These are phyloP conservation scores for Bruchidius siliquastri DNA, from an alignment of 2,888 invertebrate species.

Conservation along the genomic window DNA sequence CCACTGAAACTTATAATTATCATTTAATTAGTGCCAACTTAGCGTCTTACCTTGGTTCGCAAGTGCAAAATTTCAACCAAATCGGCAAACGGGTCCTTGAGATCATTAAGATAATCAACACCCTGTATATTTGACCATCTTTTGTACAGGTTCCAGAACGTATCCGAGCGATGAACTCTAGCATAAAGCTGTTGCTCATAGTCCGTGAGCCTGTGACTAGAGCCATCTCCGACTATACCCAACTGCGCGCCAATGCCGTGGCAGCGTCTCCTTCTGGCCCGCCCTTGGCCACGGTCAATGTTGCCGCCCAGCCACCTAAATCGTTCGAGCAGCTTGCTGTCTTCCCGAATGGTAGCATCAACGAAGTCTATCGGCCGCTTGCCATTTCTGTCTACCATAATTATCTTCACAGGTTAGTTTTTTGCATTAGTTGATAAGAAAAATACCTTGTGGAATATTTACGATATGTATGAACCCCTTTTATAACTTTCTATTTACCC, in stretches of 20 bases:
- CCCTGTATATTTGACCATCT: too few relatives aligned
- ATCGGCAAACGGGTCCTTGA: too few relatives aligned
- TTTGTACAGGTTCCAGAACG: constrained; percentile 91
- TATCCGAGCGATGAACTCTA: constrained; percentile 89
- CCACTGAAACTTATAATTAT: too few relatives aligned
- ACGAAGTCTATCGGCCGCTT: constrained; percentile 76
- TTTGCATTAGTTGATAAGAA: too few relatives aligned
- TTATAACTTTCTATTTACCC: too few relatives aligned
- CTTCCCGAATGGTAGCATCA: constrained; percentile 75
- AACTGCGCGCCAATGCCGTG: constrained; percentile 78
- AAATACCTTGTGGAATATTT: too few relatives aligned
- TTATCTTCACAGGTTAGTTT: constrained; percentile 63
- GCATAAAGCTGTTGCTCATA: constrained; percentile 85
- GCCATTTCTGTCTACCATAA: constrained; percentile 88
- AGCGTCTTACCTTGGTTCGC: too few relatives aligned
- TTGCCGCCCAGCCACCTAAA: constrained; percentile 45
- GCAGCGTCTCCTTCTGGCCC: constrained; percentile 53
- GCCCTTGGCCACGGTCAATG: constrained; percentile 41
- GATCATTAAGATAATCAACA: too few relatives aligned
- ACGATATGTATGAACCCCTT: too few relatives aligned
- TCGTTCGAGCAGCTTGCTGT: constrained; percentile 79
- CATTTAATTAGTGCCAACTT: too few relatives aligned
- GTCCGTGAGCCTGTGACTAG: constrained; percentile 94
- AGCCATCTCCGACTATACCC: constrained; percentile 95
- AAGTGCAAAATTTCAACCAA: too few relatives aligned